Evolutionary conservation across 2,888 invertebrate genomes (phyloP), one percentile per base, ranked within the genome.

Genomic region (Melieria crassipennis): DNA sequence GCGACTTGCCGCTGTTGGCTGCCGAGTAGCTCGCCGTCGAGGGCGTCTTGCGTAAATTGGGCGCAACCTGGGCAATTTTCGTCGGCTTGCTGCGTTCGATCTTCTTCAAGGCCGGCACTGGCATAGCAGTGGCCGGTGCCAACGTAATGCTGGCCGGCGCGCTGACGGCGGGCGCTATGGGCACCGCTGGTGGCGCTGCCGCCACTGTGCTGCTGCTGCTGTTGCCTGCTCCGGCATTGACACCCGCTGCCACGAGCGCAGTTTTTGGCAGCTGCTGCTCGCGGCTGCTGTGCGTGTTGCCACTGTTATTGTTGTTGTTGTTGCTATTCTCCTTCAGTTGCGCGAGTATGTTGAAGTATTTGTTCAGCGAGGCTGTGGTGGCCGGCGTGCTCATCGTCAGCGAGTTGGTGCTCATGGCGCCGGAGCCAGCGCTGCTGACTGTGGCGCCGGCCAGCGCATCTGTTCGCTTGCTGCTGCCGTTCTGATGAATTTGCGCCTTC

Each of bases 401-500:
- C 70, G 72, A 80, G 30, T 81, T 80, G 13, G 76, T 75, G 67
- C 74, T 76, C 7, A 73, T 50, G 62, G 48, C 48, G 11, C 48
- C n/a, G 16, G 70, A 5, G 1, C 64, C 66, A 16, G 77, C 48
- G 16, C 67, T 68, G 60, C 45, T 65, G 6, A 70, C 48, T 62
- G 69, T 65, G 7, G 74, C 52, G 50, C 76, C 65, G 63, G 77
- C 58, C 43, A 73, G 48, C 45, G 58, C 72, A 62, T 62, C 83
- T 79, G 68, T 65, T 6, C 65, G 68, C 64, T 89, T 88, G 79
- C 89, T 89, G 76, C 89, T 67, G 56, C 78, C 78, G n/a, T 75
- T 79, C 58, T 79, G 87, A 80, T 88, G 89, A 77, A 90, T 89
- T 47, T 92, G 91, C 87, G 85, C 83, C 75, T 94, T 94, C 89